A percentile compares a stretch with the other conserved stretches of the same genome.
Evolutionary conservation across 2,113 vertebrate species (phyloP).

Genomic region (Tetrax tetrax): DNA sequence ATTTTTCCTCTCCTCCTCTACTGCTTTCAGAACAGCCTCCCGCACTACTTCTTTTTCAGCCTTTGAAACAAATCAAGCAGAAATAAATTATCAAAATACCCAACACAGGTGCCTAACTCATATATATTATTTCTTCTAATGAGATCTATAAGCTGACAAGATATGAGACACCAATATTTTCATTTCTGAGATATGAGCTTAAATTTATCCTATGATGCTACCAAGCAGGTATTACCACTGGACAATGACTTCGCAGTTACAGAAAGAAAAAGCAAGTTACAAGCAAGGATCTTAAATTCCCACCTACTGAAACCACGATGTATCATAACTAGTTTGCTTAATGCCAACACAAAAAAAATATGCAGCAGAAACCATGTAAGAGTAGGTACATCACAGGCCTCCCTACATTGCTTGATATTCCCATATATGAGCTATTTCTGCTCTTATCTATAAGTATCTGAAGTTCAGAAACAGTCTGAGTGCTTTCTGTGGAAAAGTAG

Average conservation of each 20-base stretch:
- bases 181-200: neutral
- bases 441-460: neutral
- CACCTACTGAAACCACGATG: neutral
- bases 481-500: neutral
- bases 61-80: constrained; percentile 61
- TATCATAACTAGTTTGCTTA: neutral
- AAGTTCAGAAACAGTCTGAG: neutral
- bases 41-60: constrained; percentile 71
- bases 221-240: neutral
- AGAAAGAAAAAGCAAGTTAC: neutral
- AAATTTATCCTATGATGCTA: neutral
- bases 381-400: neutral
- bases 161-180: neutral
- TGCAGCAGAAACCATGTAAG: neutral
- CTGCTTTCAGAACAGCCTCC: constrained; percentile 71
- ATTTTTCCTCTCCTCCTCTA: constrained; percentile 75
- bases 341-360: neutral
- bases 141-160: neutral
- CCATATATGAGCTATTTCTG: neutral
- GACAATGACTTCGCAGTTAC: neutral
- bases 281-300: neutral
- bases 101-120: neutral
- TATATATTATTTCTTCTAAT: neutral
- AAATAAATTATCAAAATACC: neutral
- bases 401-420: neutral